These are phyloP conservation scores for Hystrix cristata DNA, from an alignment of 2,113 vertebrate genomes.

Conservation along the genomic window DNA sequence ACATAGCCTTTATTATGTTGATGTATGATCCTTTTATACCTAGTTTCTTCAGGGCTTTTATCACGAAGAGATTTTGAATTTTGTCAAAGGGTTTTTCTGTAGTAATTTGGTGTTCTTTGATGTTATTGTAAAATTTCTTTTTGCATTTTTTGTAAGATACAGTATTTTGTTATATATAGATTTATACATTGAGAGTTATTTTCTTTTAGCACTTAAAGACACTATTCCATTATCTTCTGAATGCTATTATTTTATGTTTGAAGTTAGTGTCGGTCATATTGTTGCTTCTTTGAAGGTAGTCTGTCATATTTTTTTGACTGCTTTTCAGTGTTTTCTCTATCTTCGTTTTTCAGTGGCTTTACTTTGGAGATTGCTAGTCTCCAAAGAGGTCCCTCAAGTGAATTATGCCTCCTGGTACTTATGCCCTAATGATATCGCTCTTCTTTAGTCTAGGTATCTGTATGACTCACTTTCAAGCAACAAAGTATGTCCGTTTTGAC, in stretches of 20 bases:
- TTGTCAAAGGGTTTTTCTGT: not conserved
- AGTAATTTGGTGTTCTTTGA: not conserved
- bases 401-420: not conserved
- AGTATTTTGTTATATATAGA: constrained; percentile 16
- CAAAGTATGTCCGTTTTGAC: not conserved
- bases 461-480: not conserved
- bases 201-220: constrained; percentile 38
- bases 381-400: not conserved
- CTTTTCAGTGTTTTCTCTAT: constrained; percentile 32
- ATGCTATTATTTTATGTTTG: constrained; percentile 45
- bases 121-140: not conserved
- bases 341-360: constrained; percentile 49
- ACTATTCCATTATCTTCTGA: constrained; percentile 17
- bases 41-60: not conserved
- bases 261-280: not conserved
- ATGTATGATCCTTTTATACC: not conserved
- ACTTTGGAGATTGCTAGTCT: not conserved
- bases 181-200: constrained; percentile 35
- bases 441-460: not conserved
- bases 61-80: not conserved
- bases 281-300: not conserved
- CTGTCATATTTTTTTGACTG: constrained; percentile 26
- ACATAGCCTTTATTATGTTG: not conserved
- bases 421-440: not conserved
- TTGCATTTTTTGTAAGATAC: not conserved